Evolutionary conservation across 1,140 invertebrate species (phyloP), one percentile per base, ranked within the genome.

Genomic region (Diploscapter pachys): DNA sequence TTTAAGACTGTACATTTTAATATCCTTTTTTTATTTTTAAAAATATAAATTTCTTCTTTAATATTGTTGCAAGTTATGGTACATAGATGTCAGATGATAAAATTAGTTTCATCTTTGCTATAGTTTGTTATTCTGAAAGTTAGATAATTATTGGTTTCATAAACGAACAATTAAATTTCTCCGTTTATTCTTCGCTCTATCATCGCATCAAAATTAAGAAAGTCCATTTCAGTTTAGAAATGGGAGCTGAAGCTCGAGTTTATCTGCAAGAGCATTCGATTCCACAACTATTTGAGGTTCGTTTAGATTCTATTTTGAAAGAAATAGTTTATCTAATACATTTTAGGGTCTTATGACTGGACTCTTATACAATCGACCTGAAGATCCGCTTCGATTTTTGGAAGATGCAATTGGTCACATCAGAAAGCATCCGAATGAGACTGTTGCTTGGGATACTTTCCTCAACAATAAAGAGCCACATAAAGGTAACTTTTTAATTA

Each of bases 261-360:
- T 84, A 84, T 72, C 78, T 85, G 11, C 82, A 85, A 54, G 84
- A 85, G n/a, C 80, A 85, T 74, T 66, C 64, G 31, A 85, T 85
- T 64, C 83, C 83, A 6, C 84, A 85, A 62, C 78, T 85, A 5
- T 85, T 85, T 67, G 83, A 85, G 78, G 83, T 85, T 61, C 53
- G 68, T 68, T 31, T 9, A 55, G 50, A 56, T 55, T 80, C 13
- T 52, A 78, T 11, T 53, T 5, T 52, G 3, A 54, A 80, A 75
- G 0, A 56, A 68, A 50, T 31, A 73, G 11, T 65, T 11, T 31
- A 11, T 31, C 31, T 31, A 31, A 31, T 31, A 31, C 31, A n/a
- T 73, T 78, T 65, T 52, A 85, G 83, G 84, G 83, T 56, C 72
- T 85, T 4, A 85, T 85, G 83, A 85, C 83, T 69, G 83, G 83